Percentiles rank a stretch among this genome's conserved stretches.
These are phyloP conservation scores for Acromyrmex charruanus DNA, from an alignment of 1,140 invertebrate species.

Conservation along the genomic window DNA sequence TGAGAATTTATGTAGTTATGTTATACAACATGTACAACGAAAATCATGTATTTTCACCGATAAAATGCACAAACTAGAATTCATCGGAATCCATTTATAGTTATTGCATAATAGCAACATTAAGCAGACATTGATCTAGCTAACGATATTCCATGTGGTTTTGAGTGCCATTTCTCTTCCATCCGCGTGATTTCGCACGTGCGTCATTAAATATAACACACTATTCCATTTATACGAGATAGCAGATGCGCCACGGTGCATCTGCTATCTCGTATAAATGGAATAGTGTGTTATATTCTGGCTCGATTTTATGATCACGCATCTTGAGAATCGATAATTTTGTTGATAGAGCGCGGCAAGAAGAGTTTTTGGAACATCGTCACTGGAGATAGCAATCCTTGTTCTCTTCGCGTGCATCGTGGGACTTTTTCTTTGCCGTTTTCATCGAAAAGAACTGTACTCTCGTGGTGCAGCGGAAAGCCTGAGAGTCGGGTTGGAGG, in stretches of 20 bases:
- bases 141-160: neutral
- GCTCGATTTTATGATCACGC: constrained; percentile 33
- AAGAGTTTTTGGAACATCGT: constrained; percentile 14
- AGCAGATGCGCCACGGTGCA: neutral
- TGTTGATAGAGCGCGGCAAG: neutral
- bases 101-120: constrained; percentile 39
- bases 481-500: constrained; percentile 42
- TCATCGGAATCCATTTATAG: neutral
- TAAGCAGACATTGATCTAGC: constrained; percentile 38
- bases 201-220: constrained; percentile 24
- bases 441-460: neutral
- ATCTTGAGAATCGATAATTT: constrained; percentile 43
- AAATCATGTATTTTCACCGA: neutral
- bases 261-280: constrained; percentile 28
- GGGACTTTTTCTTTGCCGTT: neutral
- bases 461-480: constrained; percentile 24
- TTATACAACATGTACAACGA: neutral
- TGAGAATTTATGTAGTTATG: neutral
- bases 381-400: constrained; percentile 8
- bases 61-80: neutral
- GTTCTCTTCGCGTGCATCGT: neutral
- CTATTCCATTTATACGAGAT: too few species aligned
- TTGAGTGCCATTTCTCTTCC: neutral
- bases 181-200: constrained; percentile 4
- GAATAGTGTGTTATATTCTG: neutral